phyloP scores from a whole-genome alignment of 2,113 vertebrate species.

The Geococcyx californianus region DNA sequence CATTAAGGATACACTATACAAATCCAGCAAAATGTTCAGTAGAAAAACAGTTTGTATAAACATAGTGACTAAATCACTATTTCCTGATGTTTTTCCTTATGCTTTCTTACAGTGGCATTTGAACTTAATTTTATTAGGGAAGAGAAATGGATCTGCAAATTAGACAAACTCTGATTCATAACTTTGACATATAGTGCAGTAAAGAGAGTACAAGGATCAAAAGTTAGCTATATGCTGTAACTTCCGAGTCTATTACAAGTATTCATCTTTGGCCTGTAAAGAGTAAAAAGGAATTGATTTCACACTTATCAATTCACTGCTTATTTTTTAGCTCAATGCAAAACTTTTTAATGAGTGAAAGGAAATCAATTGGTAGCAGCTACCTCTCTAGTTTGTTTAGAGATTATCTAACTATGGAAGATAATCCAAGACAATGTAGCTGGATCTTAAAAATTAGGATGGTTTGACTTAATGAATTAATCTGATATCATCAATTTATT shows the following conservation, averaged over 20 bases:
- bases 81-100: neutral
- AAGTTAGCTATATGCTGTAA: neutral
- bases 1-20: neutral
- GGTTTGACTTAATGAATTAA: neutral
- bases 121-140: neutral
- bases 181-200: neutral
- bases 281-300: slow-evolving; percentile 66
- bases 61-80: neutral
- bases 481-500: neutral
- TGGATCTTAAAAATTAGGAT: neutral
- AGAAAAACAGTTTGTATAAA: neutral
- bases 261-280: slow-evolving; percentile 36
- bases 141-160: neutral
- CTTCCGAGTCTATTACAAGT: slow-evolving; percentile 25
- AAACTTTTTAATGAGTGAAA: slow-evolving; percentile 71
- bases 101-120: neutral
- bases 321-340: slow-evolving; percentile 69
- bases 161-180: neutral
- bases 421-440: neutral
- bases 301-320: slow-evolving; percentile 66
- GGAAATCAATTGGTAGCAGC: slow-evolving; percentile 76
- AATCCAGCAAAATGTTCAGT: neutral
- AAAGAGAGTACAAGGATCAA: neutral
- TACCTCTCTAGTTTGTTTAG: slow-evolving; percentile 4
- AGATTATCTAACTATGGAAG: slow-evolving; percentile 17